Conservation (phyloP, 1,140 invertebrate species). For the Drepana arcuata region DNA sequence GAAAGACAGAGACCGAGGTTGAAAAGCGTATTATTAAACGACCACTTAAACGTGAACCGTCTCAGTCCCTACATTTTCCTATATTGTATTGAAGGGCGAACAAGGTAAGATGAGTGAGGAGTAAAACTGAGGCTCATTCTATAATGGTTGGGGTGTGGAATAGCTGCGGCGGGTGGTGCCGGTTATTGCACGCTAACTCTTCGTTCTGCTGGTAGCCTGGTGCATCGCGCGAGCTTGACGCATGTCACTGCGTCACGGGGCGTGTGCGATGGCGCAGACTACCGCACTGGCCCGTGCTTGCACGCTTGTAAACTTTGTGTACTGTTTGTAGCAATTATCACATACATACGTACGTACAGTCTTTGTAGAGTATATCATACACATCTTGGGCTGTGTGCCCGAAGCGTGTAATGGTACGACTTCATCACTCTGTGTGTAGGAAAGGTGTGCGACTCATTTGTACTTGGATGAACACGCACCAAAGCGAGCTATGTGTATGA, state of each 20-base stretch:
- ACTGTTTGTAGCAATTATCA: constrained; percentile 3
- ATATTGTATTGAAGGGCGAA: constrained; percentile 8
- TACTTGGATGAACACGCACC: no score
- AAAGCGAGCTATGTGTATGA: no score
- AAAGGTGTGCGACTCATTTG: no score
- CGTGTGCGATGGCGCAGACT: constrained; percentile 36
- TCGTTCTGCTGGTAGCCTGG: constrained; percentile 32
- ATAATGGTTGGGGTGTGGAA: constrained; percentile 8
- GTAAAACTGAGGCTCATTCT: constrained; percentile 2
- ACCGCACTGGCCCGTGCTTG: no score
- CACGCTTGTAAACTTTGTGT: no score
- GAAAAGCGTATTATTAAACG: constrained; percentile 2
- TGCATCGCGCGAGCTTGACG: constrained; percentile 51
- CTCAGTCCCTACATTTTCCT: constrained; percentile 7
- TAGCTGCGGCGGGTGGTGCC: constrained; percentile 3
- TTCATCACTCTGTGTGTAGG: no score
- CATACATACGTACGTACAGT: not conserved
- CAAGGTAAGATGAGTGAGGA: constrained; percentile 2
- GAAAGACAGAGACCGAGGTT: constrained; percentile 19
- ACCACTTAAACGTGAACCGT: constrained; percentile 13
- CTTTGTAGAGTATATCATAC: constrained; percentile 10
- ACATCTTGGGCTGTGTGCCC: not conserved
- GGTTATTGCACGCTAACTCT: constrained; percentile 19
- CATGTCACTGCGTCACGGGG: constrained; percentile 62
- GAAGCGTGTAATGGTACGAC: no score